Evolutionary conservation across 2,113 vertebrate genomes (phyloP), one percentile per base, ranked within the genome.

Genomic region (Gymnobelideus leadbeateri): DNA sequence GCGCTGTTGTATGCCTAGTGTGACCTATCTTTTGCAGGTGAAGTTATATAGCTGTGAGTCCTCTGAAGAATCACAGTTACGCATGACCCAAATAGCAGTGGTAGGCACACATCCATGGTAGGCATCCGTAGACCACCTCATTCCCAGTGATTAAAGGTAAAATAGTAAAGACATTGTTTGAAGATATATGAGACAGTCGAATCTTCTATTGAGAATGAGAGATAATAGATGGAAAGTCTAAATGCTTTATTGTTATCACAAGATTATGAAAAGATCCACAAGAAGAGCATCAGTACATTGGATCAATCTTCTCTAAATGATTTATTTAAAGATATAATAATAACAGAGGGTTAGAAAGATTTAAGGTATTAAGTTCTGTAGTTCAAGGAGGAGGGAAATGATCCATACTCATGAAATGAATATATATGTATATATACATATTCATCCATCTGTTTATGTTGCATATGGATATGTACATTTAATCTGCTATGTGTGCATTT

Each of bases 351-450:
- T 94, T 96, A 53, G 94, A 96, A 52, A 92, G 16, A 92, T 49
- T 68, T 50, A 49, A 46, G 54, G n/a, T 14, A 25, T 46, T 49
- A 92, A 68, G 7, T 51, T 77, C 61, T 51, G 31, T 6, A 16
- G 11, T n/a, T 68, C 8, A 68, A 68, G 31, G 37, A 68, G 12
- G 31, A 68, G 31, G 61, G 61, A 25, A 90, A 51, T 51, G 21
- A 51, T 77, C 68, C 84, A 68, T 11, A 7, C 90, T 94, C 90
- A 21, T 68, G 37, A 96, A 96, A 43, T 95, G 77, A 61, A 61
- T 49, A 49, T 49, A 49, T n/a, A n/a, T n/a, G n/a, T n/a, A n/a
- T n/a, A n/a, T n/a, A n/a, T n/a, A n/a, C 91, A 57, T 31, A 92
- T 31, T 43, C 68, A n/a, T 95, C 95, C 89, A 61, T 95, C 26